Evolutionary conservation across 2,888 invertebrate species (phyloP).

Genomic region (Cheilosia urbana): DNA sequence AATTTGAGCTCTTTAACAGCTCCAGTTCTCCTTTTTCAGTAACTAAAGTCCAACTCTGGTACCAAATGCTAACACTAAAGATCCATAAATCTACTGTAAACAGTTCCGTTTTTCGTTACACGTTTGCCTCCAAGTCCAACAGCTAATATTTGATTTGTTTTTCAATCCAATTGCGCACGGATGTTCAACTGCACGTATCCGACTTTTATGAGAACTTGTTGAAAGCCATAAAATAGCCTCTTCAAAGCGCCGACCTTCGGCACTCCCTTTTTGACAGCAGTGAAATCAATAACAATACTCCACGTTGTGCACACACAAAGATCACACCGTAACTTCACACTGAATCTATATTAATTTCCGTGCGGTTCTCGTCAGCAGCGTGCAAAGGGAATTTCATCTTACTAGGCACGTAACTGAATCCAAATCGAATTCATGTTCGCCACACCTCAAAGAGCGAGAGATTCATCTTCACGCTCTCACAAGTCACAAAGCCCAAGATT

Average conservation of each 20-base stretch:
- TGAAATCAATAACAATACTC: slow-evolving; percentile 7
- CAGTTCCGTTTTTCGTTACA: slow-evolving; percentile 29
- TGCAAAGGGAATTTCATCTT: slow-evolving; percentile 5
- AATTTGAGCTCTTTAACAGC: too few relatives aligned
- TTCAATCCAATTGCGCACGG: slow-evolving; percentile 29
- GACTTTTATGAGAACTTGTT: slow-evolving; percentile 5
- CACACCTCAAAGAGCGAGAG: slow-evolving; percentile 50
- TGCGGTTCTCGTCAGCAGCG: slow-evolving; percentile 1
- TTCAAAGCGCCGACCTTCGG: slow-evolving; percentile 63
- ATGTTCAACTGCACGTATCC: slow-evolving; percentile 27
- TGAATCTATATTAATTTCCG: slow-evolving; percentile 29
- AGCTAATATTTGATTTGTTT: slow-evolving; percentile 14
- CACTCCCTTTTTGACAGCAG: slow-evolving; percentile 43
- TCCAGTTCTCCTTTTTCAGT: too few relatives aligned
- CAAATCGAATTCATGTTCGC: slow-evolving; percentile 54
- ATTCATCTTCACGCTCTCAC: slow-evolving; percentile 38
- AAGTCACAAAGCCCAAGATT: slow-evolving; percentile 23
- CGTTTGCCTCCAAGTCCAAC: not conserved
- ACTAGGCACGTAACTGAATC: slow-evolving; percentile 29
- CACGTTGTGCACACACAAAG: not conserved
- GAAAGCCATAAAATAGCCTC: slow-evolving; percentile 23
- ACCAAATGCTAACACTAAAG: too few relatives aligned
- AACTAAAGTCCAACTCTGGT: too few relatives aligned
- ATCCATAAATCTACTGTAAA: too few relatives aligned
- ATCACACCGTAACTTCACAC: slow-evolving; percentile 23